Conservation (phyloP, 1,140 invertebrate genomes). For the Euwallacea fornicatus region DNA sequence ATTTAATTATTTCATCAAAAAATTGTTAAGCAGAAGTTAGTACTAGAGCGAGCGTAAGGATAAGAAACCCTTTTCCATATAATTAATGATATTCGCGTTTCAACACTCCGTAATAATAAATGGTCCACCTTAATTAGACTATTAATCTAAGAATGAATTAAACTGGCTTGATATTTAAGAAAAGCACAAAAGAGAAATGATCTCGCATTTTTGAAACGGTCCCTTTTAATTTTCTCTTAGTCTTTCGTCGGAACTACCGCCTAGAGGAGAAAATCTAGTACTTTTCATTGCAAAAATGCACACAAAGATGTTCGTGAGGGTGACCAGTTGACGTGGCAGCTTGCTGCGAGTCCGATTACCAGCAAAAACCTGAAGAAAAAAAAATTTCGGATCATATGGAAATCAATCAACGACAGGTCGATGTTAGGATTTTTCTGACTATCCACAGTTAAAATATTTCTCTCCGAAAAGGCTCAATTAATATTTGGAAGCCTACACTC, state of each 20-base stretch:
- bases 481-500: no score
- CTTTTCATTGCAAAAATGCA: no score
- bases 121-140: constrained; percentile 33
- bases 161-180: constrained; percentile 28
- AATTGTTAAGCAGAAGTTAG: constrained; percentile 13
- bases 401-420: no score
- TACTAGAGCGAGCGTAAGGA: constrained; percentile 1
- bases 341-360: no score
- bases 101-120: constrained; percentile 31
- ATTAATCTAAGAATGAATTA: constrained; percentile 26
- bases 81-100: constrained; percentile 30
- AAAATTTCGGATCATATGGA: no score
- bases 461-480: no score
- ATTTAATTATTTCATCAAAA: constrained; percentile 13
- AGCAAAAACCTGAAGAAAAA: no score
- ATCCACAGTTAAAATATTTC: no score
- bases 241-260: constrained; percentile 10
- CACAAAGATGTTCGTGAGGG: no score
- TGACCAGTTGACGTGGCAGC: no score
- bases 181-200: constrained; percentile 22
- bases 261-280: neutral
- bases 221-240: constrained; percentile 24
- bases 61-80: constrained; percentile 22
- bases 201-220: constrained; percentile 14
- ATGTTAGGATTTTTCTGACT: no score